Conservation (phyloP, 2,797 vertebrate genomes). For the Lophotriccus pileatus region DNA sequence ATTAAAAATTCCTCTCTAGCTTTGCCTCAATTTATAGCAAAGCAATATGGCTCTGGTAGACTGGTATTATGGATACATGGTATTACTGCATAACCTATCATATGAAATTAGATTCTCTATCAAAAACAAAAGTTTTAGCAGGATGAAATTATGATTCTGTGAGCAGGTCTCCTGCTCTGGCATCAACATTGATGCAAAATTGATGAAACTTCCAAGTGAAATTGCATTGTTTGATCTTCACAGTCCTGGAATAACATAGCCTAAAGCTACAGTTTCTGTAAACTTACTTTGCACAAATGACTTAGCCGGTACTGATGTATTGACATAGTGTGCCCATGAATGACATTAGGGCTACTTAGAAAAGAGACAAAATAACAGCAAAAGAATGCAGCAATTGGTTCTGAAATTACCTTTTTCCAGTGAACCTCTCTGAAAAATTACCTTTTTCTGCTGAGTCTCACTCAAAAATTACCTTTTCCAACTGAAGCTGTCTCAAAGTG, state of each 20-base stretch:
- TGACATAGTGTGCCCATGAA: conserved; percentile 79
- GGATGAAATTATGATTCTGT: conserved; percentile 79
- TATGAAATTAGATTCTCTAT: conserved; percentile 78
- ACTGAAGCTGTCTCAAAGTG: conserved; percentile 80
- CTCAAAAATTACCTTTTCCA: conserved; percentile 86
- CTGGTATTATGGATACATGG: conserved; percentile 54
- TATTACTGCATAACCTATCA: conserved; percentile 69
- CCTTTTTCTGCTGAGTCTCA: conserved; percentile 82
- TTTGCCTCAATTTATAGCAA: conserved; percentile 66
- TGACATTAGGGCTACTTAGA: conserved; percentile 82
- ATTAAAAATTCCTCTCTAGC: conserved; percentile 67
- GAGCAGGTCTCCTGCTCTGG: conserved; percentile 70
- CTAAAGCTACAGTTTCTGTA: conserved; percentile 83
- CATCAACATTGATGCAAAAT: conserved; percentile 84
- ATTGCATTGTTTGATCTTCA: conserved; percentile 87
- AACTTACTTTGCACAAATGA: conserved; percentile 83
- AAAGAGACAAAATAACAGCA: conserved; percentile 82
- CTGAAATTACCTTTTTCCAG: conserved; percentile 86
- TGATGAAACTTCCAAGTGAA: conserved; percentile 84
- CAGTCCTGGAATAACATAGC: conserved; percentile 80
- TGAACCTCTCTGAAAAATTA: conserved; percentile 84
- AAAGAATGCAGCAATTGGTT: conserved; percentile 80
- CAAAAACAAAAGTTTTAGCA: conserved; percentile 77
- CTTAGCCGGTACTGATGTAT: conserved; percentile 76
- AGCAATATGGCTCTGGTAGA: conserved; percentile 31